Percentiles rank a stretch among this genome's conserved stretches.
These are phyloP conservation scores for Momotus momota DNA, from an alignment of 2,797 vertebrate species.

Conservation along the genomic window DNA sequence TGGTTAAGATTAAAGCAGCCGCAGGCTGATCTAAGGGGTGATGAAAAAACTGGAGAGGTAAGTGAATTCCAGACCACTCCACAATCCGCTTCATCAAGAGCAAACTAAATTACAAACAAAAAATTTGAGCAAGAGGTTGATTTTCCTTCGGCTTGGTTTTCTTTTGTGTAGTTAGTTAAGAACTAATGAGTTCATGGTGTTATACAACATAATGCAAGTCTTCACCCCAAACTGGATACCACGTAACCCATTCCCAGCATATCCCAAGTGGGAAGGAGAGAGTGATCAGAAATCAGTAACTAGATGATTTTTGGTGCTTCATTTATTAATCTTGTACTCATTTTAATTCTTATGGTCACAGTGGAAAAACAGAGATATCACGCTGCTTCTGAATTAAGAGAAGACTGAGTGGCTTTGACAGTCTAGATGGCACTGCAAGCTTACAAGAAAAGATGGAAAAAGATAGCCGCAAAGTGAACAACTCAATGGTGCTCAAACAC, in stretches of 20 bases:
- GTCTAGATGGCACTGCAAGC: neutral
- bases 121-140: neutral
- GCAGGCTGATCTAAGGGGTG: neutral
- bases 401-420: neutral
- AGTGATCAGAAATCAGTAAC: neutral
- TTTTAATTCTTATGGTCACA: neutral
- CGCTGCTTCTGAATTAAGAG: neutral
- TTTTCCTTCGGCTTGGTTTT: neutral
- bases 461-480: neutral
- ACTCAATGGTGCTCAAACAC: neutral
- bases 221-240: neutral
- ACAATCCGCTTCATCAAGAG: neutral
- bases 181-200: neutral
- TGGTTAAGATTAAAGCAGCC: conserved; percentile 28
- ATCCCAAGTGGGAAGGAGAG: neutral
- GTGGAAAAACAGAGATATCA: neutral
- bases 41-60: neutral
- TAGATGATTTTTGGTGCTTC: neutral
- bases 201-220: neutral
- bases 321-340: neutral
- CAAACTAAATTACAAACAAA: conserved; percentile 17
- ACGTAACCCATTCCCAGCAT: neutral
- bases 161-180: neutral
- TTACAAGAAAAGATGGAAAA: neutral
- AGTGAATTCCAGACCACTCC: conserved; percentile 6